Conservation (phyloP, 2,113 vertebrate species). For the Donacobius atricapilla region DNA sequence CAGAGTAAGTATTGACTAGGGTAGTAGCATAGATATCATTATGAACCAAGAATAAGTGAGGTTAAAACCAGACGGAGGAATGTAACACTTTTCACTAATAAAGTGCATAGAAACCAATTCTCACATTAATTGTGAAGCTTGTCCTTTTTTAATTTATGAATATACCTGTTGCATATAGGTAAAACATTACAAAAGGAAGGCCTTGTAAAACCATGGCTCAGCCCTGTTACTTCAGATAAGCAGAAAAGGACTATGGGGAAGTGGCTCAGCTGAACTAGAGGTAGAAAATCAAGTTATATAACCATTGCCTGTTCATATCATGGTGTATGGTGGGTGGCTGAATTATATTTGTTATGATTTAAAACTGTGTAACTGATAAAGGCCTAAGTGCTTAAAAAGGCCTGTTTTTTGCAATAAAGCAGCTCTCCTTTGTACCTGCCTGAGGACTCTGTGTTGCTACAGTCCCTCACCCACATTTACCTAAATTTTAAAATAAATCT, state of each 20-base stretch:
- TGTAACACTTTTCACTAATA: not conserved
- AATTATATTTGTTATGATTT: not conserved
- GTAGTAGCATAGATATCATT: not conserved
- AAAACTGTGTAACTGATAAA: not conserved
- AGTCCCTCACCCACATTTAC: not conserved
- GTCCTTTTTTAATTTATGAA: not conserved
- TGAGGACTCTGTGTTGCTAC: not conserved
- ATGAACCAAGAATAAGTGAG: not conserved
- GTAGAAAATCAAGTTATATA: not conserved
- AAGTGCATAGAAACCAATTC: not conserved
- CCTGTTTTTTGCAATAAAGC: not conserved
- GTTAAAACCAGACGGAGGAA: not conserved
- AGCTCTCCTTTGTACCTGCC: not conserved
- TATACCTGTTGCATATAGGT: not conserved
- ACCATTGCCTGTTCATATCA: rapidly evolving
- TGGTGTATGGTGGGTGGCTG: not conserved
- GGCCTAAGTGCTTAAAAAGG: not conserved
- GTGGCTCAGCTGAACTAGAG: not conserved
- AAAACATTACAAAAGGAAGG: not conserved
- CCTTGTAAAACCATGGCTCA: not conserved
- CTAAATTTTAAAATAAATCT: not conserved
- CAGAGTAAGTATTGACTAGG: not conserved
- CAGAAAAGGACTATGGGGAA: not conserved
- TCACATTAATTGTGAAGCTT: not conserved
- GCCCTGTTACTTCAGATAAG: not conserved